phyloP scores from a whole-genome alignment of 2,797 vertebrate genomes.

The Anableps anableps region DNA sequence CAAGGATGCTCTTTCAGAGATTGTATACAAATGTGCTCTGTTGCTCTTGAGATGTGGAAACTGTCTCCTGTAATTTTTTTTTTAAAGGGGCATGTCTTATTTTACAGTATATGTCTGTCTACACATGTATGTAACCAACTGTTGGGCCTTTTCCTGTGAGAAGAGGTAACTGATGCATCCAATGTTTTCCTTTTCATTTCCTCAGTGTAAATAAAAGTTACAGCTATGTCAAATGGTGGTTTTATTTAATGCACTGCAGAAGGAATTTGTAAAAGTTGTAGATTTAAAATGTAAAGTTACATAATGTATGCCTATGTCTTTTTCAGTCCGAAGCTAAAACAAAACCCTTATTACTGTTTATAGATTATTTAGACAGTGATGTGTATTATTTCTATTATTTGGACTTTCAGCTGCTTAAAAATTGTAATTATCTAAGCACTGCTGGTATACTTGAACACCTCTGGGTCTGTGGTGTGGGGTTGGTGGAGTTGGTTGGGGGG shows the following conservation, averaged over 20 bases:
- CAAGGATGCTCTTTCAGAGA: constrained; percentile 65
- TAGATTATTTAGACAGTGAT: too few species aligned
- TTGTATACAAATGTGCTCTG: constrained; percentile 71
- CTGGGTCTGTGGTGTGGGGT: too few species aligned
- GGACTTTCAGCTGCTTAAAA: too few species aligned
- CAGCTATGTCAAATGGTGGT: constrained; percentile 45
- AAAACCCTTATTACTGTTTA: too few species aligned
- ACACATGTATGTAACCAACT: constrained; percentile 57
- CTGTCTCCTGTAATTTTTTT: constrained; percentile 35
- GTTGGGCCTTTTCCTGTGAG: constrained; percentile 51
- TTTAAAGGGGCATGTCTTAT: constrained; percentile 47
- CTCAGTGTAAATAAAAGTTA: constrained; percentile 86
- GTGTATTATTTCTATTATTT: too few species aligned
- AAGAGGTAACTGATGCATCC: constrained; percentile 49
- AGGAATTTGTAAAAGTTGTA: background rate
- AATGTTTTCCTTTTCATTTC: constrained; percentile 64
- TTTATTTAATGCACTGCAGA: constrained; percentile 15
- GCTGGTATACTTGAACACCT: too few species aligned
- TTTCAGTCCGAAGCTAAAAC: too few species aligned
- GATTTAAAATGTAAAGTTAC: background rate
- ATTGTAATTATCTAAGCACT: too few species aligned
- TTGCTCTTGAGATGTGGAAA: constrained; percentile 67
- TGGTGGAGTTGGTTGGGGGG: too few species aligned
- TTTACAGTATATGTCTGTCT: constrained; percentile 72
- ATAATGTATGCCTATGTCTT: background rate